Evolutionary conservation across 2,113 vertebrate species (phyloP), one percentile per base, ranked within the genome.

Genomic region (Poecilia latipinna): DNA sequence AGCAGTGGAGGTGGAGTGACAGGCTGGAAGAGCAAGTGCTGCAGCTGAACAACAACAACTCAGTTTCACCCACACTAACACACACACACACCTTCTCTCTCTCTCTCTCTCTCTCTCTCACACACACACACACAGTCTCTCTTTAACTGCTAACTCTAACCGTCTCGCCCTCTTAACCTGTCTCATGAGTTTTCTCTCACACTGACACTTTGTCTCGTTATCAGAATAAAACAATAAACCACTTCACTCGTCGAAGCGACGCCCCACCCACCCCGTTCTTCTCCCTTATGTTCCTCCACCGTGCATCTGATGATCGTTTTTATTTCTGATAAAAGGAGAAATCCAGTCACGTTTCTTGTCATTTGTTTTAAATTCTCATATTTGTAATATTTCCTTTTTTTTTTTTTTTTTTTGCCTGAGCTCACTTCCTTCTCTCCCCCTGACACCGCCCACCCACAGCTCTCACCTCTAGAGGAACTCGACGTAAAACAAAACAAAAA

Each of bases 11-110:
- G 96, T 8, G 97, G 98, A 89, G 97, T 97, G 93, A 96, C 97
- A 11, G 96, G 97, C 93, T 98, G 97, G 97, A 99, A 97, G 96
- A 99, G 96, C 96, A 98, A 98, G 93, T 98, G 97, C 79, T 99
- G 95, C 93, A 95, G 97, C 95, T 98, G 96, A 98, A 93, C 90
- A 78, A 86, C 82, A 86, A 89, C 82, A 87, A 37, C 35, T 11
- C 91, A 74, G 86, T 81, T 72, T 84, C 83, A 79, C 68, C 72
- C 84, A 79, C 87, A 90, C 83, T 74, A 76, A 90, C 62, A 65
- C 61, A 83, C 72, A 72, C 65, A 57, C 68, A 67, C 51, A 65
- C 51, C 35, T 37, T 37, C 35, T 37, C 35, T 35, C 35, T 37
- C 35, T 8, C 28, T 28, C 28, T 28, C 28, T 28, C 28, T 1